phyloP scores from a whole-genome alignment of 2,888 invertebrate species.

The Caradrina clavipalpis region DNA sequence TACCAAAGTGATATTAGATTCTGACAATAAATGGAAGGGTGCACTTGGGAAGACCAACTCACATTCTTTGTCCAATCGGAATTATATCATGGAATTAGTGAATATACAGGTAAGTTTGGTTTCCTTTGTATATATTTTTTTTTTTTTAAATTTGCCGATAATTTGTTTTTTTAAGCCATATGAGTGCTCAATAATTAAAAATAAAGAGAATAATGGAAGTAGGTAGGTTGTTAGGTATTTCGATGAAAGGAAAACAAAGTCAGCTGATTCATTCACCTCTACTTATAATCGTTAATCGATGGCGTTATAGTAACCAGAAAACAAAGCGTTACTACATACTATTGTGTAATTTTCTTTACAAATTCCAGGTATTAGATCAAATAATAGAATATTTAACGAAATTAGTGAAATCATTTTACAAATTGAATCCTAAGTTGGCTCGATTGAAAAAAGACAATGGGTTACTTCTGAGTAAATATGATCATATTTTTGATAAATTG shows the following conservation, averaged over 20 bases:
- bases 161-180: not conserved
- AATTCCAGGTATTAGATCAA: conserved; percentile 91
- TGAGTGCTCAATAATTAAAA: no score
- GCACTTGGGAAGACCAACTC: conserved; percentile 70
- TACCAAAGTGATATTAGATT: conserved; percentile 84
- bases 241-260: conserved; percentile 6
- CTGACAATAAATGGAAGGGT: conserved; percentile 88
- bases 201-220: not conserved
- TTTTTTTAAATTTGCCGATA: not conserved
- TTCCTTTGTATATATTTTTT: not conserved
- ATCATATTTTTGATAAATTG: conserved; percentile 88
- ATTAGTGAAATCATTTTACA: conserved; percentile 89
- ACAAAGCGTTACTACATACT: not conserved
- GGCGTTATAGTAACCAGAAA: not conserved
- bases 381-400: conserved; percentile 89
- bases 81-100: conserved; percentile 87
- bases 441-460: conserved; percentile 84
- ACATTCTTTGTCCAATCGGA: conserved; percentile 83
- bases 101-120: conserved; percentile 84
- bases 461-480: conserved; percentile 85
- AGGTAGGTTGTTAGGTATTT: not conserved
- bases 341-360: conserved; percentile 6
- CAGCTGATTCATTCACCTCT: conserved; percentile 48
- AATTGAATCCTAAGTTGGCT: conserved; percentile 88
- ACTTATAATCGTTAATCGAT: conserved; percentile 11